Evolutionary conservation across 2,797 vertebrate species (phyloP), one percentile per base, ranked within the genome.

Genomic region (Aulostomus chinensis): DNA sequence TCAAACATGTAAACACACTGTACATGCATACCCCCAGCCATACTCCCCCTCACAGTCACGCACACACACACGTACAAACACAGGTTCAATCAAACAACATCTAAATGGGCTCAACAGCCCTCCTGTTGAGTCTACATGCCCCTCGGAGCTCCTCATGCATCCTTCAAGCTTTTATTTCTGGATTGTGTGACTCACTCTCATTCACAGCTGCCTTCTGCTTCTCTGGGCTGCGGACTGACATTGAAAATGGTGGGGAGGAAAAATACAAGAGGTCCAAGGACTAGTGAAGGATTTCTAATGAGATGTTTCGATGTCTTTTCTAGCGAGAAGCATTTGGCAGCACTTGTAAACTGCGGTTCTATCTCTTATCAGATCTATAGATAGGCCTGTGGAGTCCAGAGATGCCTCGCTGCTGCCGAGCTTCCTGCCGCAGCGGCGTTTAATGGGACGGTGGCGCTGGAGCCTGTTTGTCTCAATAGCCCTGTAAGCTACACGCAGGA

Each of bases 301-400:
- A 73, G 58, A 54, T 22, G 25, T 72, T 83, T 63, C 55, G 34
- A 65, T 67, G 24, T 12, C 21, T 22, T 45, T 46, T 48, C 22
- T 12, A 30, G 47, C 30, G 24, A 79, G 68, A 58, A 29, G 20
- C 17, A 28, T 29, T 73, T 8, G 2, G 45, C 35, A 48, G 33
- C 50, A 13, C 68, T 58, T 60, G 56, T 64, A 66, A 69, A 67
- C 32, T 11, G 38, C 69, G 50, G 60, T 42, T 1, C 31, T 63
- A 62, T 83, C 76, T 73, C 55, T 66, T 36, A 76, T 80, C 80
- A 65, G 53, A 86, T 87, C 77, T 76, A 56, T 46, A 59, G 71
- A 76, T 69, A 14, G 34, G 58, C 58, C 50, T 0, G 61, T 39
- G 68, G 32, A 21, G 59, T 40, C 31, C 39, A 10, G 62, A 60